Evolutionary conservation across 2,113 vertebrate genomes (phyloP), one percentile per base, ranked within the genome.

Genomic region (Antennarius striatus): DNA sequence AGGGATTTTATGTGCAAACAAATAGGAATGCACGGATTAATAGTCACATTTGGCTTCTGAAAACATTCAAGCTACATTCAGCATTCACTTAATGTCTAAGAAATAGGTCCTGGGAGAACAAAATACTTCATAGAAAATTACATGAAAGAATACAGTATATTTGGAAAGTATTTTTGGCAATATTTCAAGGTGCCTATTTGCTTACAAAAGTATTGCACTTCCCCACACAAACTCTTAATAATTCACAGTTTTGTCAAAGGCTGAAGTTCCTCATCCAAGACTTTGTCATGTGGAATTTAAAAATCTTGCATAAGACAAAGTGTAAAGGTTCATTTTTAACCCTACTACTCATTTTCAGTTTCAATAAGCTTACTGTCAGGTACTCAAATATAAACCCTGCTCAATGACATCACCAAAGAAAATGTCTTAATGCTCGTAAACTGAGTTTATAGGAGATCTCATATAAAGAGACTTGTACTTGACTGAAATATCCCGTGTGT

Each of bases 211-310:
- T 91, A 93, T 92, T 93, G 92, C 92, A 93, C 91, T 39, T 80
- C 51, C 71, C 88, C 74, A 51, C 59, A 85, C 42, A 80, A 56
- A 72, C 56, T 62, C 16, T 54, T 13, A 51, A 72, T 36, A 69
- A 83, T 82, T 92, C 91, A 92, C 91, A 92, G 91, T 83, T 85
- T 88, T 84, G 75, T 82, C 59, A 64, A 88, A 88, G 75, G 70
- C 73, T 65, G 56, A 55, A 11, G 43, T 61, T 71, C 40, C 52
- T 73, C 63, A 2, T 22, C 22, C 22, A 22, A 30, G 61, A 22
- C 22, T 63, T 29, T 73, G 56, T 75, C 58, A 73, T 15, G 40
- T 81, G 12, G 36, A 57, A 63, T 68, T 68, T 22, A 62, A 75
- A 59, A 14, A 28, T 74, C 42, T 64, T 59, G 48, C 52, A 63